These are phyloP conservation scores for Paradoxurus hermaphroditus DNA, from an alignment of 2,113 vertebrate species.

Conservation along the genomic window DNA sequence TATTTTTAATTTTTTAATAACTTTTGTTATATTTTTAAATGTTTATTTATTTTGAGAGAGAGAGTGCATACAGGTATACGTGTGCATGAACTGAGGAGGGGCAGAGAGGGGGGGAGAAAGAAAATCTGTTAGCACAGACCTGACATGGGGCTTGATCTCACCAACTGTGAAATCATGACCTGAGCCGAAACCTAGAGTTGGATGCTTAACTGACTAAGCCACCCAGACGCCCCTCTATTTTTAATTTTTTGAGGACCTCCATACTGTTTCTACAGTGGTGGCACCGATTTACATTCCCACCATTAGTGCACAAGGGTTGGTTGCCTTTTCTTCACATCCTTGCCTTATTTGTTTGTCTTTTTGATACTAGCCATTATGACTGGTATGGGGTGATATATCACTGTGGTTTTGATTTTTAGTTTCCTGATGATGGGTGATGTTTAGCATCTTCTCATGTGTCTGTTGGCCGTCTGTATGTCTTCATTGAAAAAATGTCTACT, in stretches of 20 bases:
- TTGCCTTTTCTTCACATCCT: not conserved
- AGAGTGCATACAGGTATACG: too few relatives aligned
- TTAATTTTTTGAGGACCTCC: not conserved
- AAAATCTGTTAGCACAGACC: too few relatives aligned
- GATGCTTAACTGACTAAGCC: too few relatives aligned
- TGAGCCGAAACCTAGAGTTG: too few relatives aligned
- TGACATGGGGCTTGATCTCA: too few relatives aligned
- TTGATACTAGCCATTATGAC: not conserved
- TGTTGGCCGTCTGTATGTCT: not conserved
- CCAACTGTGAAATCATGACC: too few relatives aligned
- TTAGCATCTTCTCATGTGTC: not conserved
- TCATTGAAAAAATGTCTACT: not conserved
- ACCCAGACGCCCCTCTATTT: not conserved
- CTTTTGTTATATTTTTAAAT: too few relatives aligned
- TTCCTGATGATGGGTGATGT: not conserved
- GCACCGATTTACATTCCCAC: not conserved
- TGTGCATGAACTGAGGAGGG: too few relatives aligned
- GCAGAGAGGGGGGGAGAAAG: too few relatives aligned
- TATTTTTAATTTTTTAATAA: not conserved
- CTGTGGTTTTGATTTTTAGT: not conserved
- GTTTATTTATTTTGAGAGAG: too few relatives aligned
- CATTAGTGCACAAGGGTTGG: not conserved
- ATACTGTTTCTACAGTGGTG: not conserved
- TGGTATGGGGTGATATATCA: not conserved
- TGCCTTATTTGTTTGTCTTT: not conserved